Conservation (phyloP, 2,888 invertebrate genomes). For the Leptopilina drosophilae region DNA sequence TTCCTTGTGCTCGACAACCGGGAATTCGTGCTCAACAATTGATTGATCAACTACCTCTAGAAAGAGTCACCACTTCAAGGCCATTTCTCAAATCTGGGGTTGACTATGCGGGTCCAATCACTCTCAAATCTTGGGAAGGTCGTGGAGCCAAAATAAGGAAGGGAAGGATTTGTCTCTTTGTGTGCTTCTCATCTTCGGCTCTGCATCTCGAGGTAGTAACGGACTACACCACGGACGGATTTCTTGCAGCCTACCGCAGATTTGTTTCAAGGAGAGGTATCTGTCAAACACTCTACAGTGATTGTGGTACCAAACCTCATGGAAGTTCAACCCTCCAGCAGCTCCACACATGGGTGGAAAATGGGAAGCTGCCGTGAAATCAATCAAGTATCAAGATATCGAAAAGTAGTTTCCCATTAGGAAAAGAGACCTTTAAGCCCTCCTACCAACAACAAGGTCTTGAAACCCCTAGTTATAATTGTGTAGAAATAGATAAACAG, state of each 20-base stretch:
- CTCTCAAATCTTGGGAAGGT: slow-evolving; percentile 45
- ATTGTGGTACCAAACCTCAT: slow-evolving; percentile 48
- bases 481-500: too few species aligned
- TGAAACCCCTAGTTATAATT: too few species aligned
- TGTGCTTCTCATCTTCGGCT: slow-evolving; percentile 17
- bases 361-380: not conserved
- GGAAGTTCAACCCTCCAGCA: not conserved
- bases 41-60: not conserved
- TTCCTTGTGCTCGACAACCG: not conserved
- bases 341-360: slow-evolving; percentile 6
- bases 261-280: slow-evolving; percentile 45
- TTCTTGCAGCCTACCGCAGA: not conserved
- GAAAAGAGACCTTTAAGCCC: too few species aligned
- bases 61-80: slow-evolving; percentile 25
- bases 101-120: slow-evolving; percentile 59
- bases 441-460: too few species aligned
- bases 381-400: slow-evolving; percentile 33
- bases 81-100: slow-evolving; percentile 49
- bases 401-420: too few species aligned
- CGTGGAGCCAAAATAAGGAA: slow-evolving; percentile 49
- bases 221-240: not conserved
- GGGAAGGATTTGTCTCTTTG: slow-evolving; percentile 49
- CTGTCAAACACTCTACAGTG: slow-evolving; percentile 33
- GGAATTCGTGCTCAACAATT: not conserved
- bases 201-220: too few species aligned